Evolutionary conservation across 2,797 vertebrate genomes (phyloP).

Genomic region (Darevskia mixta): DNA sequence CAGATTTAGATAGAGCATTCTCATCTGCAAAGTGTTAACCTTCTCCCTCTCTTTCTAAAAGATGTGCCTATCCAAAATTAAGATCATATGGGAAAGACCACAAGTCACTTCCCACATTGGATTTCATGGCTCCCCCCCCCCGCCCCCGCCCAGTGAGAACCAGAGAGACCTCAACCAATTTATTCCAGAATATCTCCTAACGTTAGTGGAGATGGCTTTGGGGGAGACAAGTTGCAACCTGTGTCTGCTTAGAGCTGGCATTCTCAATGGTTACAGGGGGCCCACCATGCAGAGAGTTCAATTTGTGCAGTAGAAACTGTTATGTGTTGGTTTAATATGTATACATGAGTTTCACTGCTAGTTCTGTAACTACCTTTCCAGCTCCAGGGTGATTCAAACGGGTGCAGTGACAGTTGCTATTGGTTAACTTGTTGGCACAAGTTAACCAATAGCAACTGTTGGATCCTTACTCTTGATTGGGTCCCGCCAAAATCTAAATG

Average conservation of each 20-base stretch:
- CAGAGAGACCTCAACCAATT: neutral
- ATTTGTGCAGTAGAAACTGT: neutral
- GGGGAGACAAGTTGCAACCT: neutral
- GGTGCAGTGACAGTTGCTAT: too few relatives aligned
- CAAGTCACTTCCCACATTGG: constrained; percentile 38
- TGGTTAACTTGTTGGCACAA: too few relatives aligned
- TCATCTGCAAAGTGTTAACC: constrained; percentile 52
- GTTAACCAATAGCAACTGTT: too few relatives aligned
- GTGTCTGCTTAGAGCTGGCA: neutral
- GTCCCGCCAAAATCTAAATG: too few relatives aligned
- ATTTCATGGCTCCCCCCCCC: neutral
- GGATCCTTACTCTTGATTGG: too few relatives aligned
- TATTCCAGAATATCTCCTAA: constrained; percentile 6
- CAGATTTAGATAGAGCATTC: constrained; percentile 35
- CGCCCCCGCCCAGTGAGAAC: neutral
- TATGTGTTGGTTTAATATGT: too few relatives aligned
- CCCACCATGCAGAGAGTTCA: neutral
- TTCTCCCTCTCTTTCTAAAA: constrained; percentile 17
- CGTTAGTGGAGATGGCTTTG: neutral
- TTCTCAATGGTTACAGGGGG: neutral
- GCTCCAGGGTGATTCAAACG: too few relatives aligned
- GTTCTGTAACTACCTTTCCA: too few relatives aligned
- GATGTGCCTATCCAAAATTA: constrained; percentile 34
- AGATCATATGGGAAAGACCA: constrained; percentile 6
- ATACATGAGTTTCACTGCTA: too few relatives aligned